Conservation (phyloP, 2,113 vertebrate species). For the Motacilla tschutschensis region DNA sequence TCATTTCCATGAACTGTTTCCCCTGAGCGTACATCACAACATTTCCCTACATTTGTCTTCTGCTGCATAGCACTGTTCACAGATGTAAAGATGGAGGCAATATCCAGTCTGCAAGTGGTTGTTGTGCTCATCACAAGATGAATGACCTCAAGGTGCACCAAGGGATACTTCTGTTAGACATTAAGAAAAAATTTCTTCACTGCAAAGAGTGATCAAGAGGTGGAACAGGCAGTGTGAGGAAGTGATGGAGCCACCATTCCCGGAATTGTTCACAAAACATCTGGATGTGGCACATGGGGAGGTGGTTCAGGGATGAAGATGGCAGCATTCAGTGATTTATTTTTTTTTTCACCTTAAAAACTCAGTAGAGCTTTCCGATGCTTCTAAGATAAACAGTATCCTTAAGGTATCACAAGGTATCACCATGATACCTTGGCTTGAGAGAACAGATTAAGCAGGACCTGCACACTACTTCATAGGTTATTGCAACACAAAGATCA, state of each 20-base stretch:
- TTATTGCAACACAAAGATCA: background rate
- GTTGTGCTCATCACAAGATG: background rate
- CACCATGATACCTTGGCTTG: background rate
- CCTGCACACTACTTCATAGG: background rate
- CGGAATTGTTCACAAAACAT: background rate
- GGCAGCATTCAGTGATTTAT: rapidly evolving
- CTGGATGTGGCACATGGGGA: background rate
- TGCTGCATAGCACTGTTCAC: background rate
- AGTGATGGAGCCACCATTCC: background rate
- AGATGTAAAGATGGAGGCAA: background rate
- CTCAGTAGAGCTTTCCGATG: background rate
- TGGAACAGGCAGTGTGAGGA: background rate
- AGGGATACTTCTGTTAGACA: background rate
- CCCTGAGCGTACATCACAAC: background rate
- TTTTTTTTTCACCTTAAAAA: background rate
- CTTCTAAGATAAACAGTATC: background rate
- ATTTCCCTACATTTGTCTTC: background rate
- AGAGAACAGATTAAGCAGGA: background rate
- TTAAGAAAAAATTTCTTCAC: background rate
- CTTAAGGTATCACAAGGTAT: background rate
- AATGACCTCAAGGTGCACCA: background rate
- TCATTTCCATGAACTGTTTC: background rate
- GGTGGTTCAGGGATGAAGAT: background rate
- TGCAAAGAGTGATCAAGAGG: background rate
- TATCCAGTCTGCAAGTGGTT: background rate